A percentile compares a stretch with the other conserved stretches of the same genome.
These are phyloP conservation scores for Tenthredo notha DNA, from an alignment of 2,888 invertebrate species.

Conservation along the genomic window DNA sequence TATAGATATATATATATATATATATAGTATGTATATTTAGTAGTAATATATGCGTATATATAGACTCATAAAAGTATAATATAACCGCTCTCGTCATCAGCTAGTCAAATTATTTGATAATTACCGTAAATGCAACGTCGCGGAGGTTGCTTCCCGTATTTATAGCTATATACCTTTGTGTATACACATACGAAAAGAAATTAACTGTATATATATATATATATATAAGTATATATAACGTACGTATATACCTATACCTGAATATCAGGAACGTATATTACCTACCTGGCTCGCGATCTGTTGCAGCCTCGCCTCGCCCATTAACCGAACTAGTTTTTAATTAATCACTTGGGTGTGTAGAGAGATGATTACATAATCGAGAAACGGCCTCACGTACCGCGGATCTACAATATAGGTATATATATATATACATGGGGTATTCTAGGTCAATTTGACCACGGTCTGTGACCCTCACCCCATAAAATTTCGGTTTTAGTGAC, in stretches of 20 bases:
- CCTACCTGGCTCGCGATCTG: conserved; percentile 6
- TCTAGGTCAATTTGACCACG: too few species aligned
- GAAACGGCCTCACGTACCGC: not conserved
- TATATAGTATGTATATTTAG: not conserved
- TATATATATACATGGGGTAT: too few species aligned
- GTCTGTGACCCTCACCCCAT: too few species aligned
- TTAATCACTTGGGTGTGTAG: conserved; percentile 13
- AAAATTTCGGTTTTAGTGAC: too few species aligned
- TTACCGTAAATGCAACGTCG: not conserved
- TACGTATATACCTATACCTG: not conserved
- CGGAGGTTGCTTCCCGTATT: not conserved
- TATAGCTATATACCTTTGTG: not conserved
- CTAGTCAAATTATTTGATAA: conserved; percentile 3
- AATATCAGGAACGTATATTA: not conserved
- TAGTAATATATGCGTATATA: not conserved
- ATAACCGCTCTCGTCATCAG: not conserved
- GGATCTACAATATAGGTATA: not conserved
- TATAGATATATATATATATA: not conserved
- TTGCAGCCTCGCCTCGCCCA: not conserved
- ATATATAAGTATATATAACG: not conserved
- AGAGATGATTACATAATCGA: conserved; percentile 9
- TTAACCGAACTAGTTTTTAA: conserved; percentile 26
- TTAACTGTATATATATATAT: not conserved
- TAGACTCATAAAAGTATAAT: not conserved
- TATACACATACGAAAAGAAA: not conserved